Evolutionary conservation across 1,140 invertebrate species (phyloP).

Genomic region (Drosophila burlai): DNA sequence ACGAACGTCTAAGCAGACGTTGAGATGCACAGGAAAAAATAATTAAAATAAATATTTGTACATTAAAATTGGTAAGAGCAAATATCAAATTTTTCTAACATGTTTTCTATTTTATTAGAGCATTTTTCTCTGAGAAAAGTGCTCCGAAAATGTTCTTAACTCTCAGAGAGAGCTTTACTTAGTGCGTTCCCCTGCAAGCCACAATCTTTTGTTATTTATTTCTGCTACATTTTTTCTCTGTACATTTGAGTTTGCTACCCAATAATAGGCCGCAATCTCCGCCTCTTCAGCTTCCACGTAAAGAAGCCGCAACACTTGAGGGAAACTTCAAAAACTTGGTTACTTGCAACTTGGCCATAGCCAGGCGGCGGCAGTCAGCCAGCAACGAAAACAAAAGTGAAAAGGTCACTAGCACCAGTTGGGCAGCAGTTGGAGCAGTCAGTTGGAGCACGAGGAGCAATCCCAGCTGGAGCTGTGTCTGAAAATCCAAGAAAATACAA

Average conservation of each 20-base stretch:
- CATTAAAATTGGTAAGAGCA: too few relatives aligned
- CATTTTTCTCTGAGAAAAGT: neutral
- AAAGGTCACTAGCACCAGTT: constrained; percentile 73
- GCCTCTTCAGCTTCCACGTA: constrained; percentile 31
- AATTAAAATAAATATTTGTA: neutral
- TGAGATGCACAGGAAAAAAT: constrained; percentile 26
- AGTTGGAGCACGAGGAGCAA: constrained; percentile 28
- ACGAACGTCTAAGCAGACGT: constrained; percentile 43
- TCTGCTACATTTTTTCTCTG: neutral
- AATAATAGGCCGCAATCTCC: constrained; percentile 43
- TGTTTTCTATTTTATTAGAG: neutral
- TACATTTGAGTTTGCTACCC: constrained; percentile 28
- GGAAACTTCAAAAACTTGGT: constrained; percentile 52
- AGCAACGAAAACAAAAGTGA: constrained; percentile 80
- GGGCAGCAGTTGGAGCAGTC: constrained; percentile 52
- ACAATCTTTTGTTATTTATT: too few relatives aligned
- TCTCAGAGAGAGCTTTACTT: neutral
- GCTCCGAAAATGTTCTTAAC: too few relatives aligned
- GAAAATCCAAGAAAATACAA: neutral
- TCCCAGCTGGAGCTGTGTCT: constrained; percentile 37
- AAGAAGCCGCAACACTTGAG: constrained; percentile 59
- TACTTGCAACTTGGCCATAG: constrained; percentile 28
- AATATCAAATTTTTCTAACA: too few relatives aligned
- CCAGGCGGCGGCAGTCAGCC: constrained; percentile 47
- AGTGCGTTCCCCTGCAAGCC: too few relatives aligned